phyloP scores from a whole-genome alignment of 2,797 vertebrate genomes.

The Miichthys miiuy region DNA sequence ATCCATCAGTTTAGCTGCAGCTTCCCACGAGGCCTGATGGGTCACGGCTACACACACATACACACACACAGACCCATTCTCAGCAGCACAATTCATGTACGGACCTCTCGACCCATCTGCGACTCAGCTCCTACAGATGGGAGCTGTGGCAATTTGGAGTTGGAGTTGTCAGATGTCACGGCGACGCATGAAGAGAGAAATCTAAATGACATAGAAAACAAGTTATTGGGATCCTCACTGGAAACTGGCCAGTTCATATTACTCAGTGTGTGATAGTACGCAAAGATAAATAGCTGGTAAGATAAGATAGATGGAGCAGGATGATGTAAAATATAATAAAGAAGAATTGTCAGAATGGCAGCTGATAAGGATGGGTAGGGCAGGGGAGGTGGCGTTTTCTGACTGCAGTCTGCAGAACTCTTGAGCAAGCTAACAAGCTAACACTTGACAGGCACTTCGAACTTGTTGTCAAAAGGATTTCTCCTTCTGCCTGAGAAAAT shows the following conservation, averaged over 20 bases:
- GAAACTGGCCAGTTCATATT: background rate
- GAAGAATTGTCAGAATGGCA: background rate
- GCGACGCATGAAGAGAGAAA: slow-evolving; percentile 24
- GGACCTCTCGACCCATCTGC: slow-evolving; percentile 66
- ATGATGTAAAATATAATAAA: background rate
- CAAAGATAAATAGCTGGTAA: background rate
- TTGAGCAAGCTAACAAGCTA: slow-evolving; percentile 9
- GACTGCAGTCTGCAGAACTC: slow-evolving; percentile 18
- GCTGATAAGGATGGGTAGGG: slow-evolving; percentile 16
- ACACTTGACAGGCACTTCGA: slow-evolving; percentile 38
- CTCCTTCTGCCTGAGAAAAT: slow-evolving; percentile 3
- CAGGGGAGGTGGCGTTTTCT: background rate
- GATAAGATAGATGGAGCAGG: background rate
- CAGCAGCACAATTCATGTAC: slow-evolving; percentile 44
- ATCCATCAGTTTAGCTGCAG: slow-evolving; percentile 75
- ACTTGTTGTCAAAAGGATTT: slow-evolving; percentile 1
- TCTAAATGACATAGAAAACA: slow-evolving; percentile 30
- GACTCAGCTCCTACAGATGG: slow-evolving; percentile 52
- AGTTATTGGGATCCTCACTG: slow-evolving; percentile 22
- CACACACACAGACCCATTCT: slow-evolving; percentile 21
- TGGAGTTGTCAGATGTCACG: slow-evolving; percentile 68
- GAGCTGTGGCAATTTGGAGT: slow-evolving; percentile 40
- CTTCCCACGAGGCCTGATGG: slow-evolving; percentile 68
- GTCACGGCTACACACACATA: slow-evolving; percentile 59
- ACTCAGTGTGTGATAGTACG: background rate